These are phyloP conservation scores for Chondrosia reniformis DNA, from an alignment of 37 sponge, comb jelly and placozoan genomes.

Conservation along the genomic window DNA sequence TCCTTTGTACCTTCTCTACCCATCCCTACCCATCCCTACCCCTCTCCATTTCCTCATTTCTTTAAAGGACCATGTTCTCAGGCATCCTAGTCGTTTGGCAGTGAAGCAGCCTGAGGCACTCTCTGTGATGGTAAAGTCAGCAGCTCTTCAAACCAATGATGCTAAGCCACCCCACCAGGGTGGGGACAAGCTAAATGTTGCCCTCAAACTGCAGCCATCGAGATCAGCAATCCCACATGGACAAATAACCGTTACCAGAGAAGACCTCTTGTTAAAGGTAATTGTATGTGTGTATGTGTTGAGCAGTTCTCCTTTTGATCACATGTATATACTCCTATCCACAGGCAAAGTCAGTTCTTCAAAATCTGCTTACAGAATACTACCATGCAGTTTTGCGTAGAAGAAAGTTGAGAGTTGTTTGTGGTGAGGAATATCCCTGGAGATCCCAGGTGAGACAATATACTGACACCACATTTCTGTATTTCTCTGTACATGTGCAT, in stretches of 20 bases:
- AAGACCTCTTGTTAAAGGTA: conserved; percentile 55
- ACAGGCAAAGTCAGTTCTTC: conserved; percentile 39
- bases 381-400: conserved; percentile 16
- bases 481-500: neutral
- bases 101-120: neutral
- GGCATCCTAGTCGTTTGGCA: neutral
- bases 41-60: neutral
- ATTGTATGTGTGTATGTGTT: neutral
- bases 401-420: conserved; percentile 48
- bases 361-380: conserved; percentile 22
- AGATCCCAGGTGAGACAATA: conserved; percentile 64
- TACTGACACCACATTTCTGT: neutral
- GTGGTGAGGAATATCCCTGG: conserved; percentile 81
- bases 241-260: conserved; percentile 40
- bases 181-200: neutral
- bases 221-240: neutral
- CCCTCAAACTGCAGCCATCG: neutral
- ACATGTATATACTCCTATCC: neutral
- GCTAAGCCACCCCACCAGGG: neutral
- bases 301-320: neutral
- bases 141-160: neutral
- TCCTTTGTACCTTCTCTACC: neutral
- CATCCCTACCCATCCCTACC: neutral
- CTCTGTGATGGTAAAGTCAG: too few relatives aligned
- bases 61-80: neutral